Evolutionary conservation across 2,888 invertebrate species (phyloP).

Genomic region (Drosophila formosana): DNA sequence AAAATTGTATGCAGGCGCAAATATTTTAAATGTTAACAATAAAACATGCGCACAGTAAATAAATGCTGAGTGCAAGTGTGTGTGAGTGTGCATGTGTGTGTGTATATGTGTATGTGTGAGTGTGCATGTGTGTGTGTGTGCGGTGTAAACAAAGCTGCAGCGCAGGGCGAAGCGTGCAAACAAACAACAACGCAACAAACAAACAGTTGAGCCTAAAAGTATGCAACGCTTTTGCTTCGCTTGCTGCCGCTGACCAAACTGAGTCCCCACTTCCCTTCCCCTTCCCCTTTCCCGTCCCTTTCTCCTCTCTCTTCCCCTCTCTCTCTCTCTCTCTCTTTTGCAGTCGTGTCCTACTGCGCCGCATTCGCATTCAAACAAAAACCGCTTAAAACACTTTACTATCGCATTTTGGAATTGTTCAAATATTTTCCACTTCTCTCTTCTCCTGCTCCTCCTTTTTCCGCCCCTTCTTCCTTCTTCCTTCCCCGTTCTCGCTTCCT

Average conservation of each 20-base stretch:
- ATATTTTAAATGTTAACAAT: conserved; percentile 81
- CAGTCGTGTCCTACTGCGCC: conserved; percentile 15
- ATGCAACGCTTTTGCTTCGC: conserved; percentile 62
- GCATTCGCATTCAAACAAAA: conserved; percentile 72
- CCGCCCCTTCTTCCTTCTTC: too few relatives aligned
- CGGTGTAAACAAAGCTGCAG: conserved; percentile 49
- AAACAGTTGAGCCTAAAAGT: conserved; percentile 68
- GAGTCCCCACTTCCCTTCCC: background rate
- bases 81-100: background rate
- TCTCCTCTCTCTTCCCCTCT: background rate
- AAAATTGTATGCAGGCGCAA: conserved; percentile 77
- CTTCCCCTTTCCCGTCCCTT: background rate
- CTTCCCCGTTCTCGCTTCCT: conserved; percentile 35
- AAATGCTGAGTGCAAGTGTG: conserved; percentile 42
- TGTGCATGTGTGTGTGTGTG: conserved; percentile 25
- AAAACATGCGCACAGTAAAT: conserved; percentile 77
- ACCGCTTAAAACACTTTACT: conserved; percentile 82
- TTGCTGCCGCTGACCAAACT: conserved; percentile 19
- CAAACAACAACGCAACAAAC: conserved; percentile 37
- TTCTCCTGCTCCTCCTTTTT: background rate
- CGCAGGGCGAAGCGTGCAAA: conserved; percentile 34
- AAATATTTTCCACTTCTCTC: conserved; percentile 68
- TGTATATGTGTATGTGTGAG: conserved; percentile 1
- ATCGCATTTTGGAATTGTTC: conserved; percentile 81
- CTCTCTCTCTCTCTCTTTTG: background rate